A percentile compares a stretch with the other conserved stretches of the same genome.
Conservation (phyloP, 1,140 invertebrate species). For the Drosophila burlai region DNA sequence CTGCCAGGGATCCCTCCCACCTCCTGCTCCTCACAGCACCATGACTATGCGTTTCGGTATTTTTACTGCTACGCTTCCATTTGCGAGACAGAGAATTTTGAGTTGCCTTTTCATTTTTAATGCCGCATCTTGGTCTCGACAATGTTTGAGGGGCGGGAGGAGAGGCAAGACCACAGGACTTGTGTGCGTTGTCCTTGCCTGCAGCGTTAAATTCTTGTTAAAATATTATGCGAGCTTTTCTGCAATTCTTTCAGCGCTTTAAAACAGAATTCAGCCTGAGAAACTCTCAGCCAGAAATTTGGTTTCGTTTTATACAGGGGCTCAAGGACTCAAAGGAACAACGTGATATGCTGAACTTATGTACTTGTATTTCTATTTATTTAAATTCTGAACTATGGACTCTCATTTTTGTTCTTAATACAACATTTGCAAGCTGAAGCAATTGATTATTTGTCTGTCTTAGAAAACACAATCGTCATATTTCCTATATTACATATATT, state of each 20-base stretch:
- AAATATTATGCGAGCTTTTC: constrained; percentile 73
- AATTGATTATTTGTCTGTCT: background rate
- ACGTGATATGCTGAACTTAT: too few species aligned
- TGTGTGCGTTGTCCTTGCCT: constrained; percentile 65
- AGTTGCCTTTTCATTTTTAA: constrained; percentile 66
- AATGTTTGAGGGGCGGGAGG: constrained; percentile 17
- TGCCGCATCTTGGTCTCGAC: constrained; percentile 61
- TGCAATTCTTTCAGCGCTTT: constrained; percentile 50
- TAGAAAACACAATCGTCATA: background rate
- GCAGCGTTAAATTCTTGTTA: constrained; percentile 76
- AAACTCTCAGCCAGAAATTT: constrained; percentile 2
- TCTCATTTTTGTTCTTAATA: too few species aligned
- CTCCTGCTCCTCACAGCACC: constrained; percentile 8
- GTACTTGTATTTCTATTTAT: background rate
- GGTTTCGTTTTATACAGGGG: too few species aligned
- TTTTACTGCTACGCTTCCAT: constrained; percentile 66
- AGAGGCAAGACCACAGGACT: constrained; percentile 22
- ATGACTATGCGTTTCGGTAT: constrained; percentile 64
- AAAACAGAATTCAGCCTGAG: constrained; percentile 29
- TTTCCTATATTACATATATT: too few species aligned
- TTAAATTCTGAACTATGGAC: background rate
- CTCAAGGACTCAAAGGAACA: too few species aligned
- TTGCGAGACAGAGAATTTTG: constrained; percentile 55
- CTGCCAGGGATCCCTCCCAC: background rate
- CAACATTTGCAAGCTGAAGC: background rate